These are phyloP conservation scores for Bedellia somnulentella DNA, from an alignment of 2,888 invertebrate genomes.

Conservation along the genomic window DNA sequence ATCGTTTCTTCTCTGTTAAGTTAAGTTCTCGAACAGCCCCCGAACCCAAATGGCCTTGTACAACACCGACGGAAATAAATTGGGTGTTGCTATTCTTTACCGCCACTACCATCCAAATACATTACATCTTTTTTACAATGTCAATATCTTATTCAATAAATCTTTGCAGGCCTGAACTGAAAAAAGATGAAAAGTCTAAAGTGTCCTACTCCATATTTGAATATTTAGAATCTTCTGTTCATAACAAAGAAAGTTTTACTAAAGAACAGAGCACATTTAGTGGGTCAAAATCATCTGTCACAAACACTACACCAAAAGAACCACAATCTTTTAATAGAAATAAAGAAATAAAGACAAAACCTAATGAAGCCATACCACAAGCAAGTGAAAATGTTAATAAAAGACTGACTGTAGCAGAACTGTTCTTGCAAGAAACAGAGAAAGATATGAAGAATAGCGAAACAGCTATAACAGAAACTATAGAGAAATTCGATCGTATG, in stretches of 20 bases:
- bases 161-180: slow-evolving; percentile 35
- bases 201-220: slow-evolving; percentile 77
- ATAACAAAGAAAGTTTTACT: slow-evolving; percentile 57
- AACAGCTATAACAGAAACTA: slow-evolving; percentile 34
- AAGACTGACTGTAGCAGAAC: slow-evolving; percentile 47
- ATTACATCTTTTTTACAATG: too few species aligned
- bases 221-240: slow-evolving; percentile 66
- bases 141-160: too few species aligned
- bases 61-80: too few species aligned
- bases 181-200: slow-evolving; percentile 56
- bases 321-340: slow-evolving; percentile 3
- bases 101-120: too few species aligned
- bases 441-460: slow-evolving; percentile 22
- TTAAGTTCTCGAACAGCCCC: too few species aligned
- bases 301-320: slow-evolving; percentile 3
- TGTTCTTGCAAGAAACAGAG: slow-evolving; percentile 47
- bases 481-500: slow-evolving; percentile 52
- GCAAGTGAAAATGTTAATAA: slow-evolving; percentile 18
- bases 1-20: too few species aligned
- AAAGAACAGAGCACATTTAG: slow-evolving; percentile 44
- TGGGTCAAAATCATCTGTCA: slow-evolving; percentile 30
- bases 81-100: too few species aligned
- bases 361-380: too few species aligned
- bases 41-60: too few species aligned
- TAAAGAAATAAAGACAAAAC: not conserved